Conservation (phyloP, 2,888 invertebrate species). For the Callyntrura sp. region DNA sequence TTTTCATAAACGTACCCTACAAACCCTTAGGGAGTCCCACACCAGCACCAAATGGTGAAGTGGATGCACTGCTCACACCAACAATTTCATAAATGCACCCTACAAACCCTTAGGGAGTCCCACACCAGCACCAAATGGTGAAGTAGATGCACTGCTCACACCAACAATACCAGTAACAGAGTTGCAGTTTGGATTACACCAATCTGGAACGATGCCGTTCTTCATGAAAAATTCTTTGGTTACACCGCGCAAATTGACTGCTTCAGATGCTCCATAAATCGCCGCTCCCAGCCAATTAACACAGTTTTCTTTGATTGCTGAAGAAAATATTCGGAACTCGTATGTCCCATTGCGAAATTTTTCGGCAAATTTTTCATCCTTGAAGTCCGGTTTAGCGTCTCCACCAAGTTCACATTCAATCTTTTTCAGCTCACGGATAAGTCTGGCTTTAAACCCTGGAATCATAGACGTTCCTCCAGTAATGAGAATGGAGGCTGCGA, state of each 20-base stretch:
- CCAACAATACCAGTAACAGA: slow-evolving; percentile 71
- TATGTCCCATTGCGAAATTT: slow-evolving; percentile 71
- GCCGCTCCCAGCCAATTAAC: slow-evolving; percentile 95
- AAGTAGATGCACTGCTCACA: slow-evolving; percentile 57
- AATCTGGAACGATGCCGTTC: slow-evolving; percentile 91
- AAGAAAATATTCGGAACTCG: slow-evolving; percentile 91
- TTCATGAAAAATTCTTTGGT: slow-evolving; percentile 91
- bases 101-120: slow-evolving; percentile 62
- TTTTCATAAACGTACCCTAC: too few species aligned
- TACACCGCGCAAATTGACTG: slow-evolving; percentile 90
- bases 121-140: slow-evolving; percentile 67
- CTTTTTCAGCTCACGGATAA: slow-evolving; percentile 91
- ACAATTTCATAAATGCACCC: slow-evolving; percentile 37
- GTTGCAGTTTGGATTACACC: slow-evolving; percentile 90
- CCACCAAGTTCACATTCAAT: slow-evolving; percentile 87
- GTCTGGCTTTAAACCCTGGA: slow-evolving; percentile 92
- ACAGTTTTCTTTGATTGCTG: slow-evolving; percentile 93
- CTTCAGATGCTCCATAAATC: slow-evolving; percentile 92
- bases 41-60: slow-evolving; percentile 67
- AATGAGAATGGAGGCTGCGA: slow-evolving; percentile 94
- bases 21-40: slow-evolving; percentile 62
- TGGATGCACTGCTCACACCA: slow-evolving; percentile 59
- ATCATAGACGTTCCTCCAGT: slow-evolving; percentile 95
- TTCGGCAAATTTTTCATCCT: slow-evolving; percentile 64
- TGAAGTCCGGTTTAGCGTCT: slow-evolving; percentile 88